Evolutionary conservation across 2,888 invertebrate genomes (phyloP).

Genomic region (Meghimatium bilineatum): DNA sequence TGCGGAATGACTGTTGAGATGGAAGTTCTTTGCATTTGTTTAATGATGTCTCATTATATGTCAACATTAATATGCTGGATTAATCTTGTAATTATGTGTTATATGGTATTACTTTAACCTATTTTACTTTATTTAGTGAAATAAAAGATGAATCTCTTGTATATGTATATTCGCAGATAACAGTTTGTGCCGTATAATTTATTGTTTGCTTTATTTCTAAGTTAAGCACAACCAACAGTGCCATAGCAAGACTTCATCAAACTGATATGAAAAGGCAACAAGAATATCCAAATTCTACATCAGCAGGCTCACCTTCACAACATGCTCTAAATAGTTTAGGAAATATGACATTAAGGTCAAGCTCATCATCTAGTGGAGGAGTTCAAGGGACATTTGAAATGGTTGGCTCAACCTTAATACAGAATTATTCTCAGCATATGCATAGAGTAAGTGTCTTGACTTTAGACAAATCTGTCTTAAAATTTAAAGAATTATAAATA

Average conservation of each 20-base stretch:
- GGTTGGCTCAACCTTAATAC: background rate
- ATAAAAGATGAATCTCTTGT: too few relatives aligned
- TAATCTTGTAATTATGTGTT: too few relatives aligned
- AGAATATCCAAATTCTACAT: conserved; percentile 14
- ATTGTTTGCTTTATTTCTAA: background rate
- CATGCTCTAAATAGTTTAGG: conserved; percentile 19
- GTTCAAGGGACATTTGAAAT: background rate
- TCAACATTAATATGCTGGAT: too few relatives aligned
- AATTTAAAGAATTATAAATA: too few relatives aligned
- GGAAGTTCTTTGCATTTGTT: too few relatives aligned
- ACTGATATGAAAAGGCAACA: conserved; percentile 26
- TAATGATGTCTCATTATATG: too few relatives aligned
- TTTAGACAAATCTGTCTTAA: background rate
- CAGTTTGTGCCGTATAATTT: background rate
- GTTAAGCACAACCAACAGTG: conserved; percentile 28
- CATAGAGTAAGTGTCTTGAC: conserved; percentile 2
- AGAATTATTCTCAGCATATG: background rate
- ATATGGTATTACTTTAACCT: too few relatives aligned
- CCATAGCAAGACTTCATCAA: conserved; percentile 29
- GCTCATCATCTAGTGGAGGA: conserved; percentile 24
- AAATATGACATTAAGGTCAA: background rate
- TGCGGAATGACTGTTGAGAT: too few relatives aligned
- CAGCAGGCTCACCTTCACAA: conserved; percentile 10
- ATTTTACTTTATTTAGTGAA: too few relatives aligned
- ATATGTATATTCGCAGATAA: too few relatives aligned